Conservation (phyloP, 2,797 vertebrate genomes). For the Typhlichthys eigenmanni region DNA sequence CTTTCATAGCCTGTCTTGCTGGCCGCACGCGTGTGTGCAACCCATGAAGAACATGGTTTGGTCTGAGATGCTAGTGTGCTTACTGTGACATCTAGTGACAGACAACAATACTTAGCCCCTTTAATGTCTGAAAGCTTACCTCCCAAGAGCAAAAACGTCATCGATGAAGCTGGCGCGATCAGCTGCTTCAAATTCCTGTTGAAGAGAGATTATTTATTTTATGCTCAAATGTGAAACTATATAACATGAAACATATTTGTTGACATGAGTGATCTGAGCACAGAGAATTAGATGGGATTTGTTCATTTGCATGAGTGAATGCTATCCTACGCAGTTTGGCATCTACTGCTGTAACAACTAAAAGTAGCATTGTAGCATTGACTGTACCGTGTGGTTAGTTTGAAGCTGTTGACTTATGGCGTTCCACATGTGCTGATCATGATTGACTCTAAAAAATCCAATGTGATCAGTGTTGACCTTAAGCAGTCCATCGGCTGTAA, state of each 20-base stretch:
- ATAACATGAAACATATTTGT: not conserved
- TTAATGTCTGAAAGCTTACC: conserved; percentile 71
- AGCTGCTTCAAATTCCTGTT: conserved; percentile 73
- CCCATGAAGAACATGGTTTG: too few relatives aligned
- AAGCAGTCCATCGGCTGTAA: conserved; percentile 58
- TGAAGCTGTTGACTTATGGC: conserved; percentile 67
- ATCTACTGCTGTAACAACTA: not conserved
- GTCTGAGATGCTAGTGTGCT: too few relatives aligned
- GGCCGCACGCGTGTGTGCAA: too few relatives aligned
- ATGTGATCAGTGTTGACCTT: conserved; percentile 88
- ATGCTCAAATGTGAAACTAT: too few relatives aligned
- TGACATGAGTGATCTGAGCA: not conserved
- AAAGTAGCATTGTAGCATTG: too few relatives aligned
- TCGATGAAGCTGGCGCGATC: conserved; percentile 90
- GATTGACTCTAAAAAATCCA: conserved; percentile 93
- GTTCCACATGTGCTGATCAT: conserved; percentile 78
- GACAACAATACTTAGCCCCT: not conserved
- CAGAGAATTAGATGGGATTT: too few relatives aligned
- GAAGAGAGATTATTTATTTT: not conserved
- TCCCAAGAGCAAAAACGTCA: conserved; percentile 90
- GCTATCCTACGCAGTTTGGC: too few relatives aligned
- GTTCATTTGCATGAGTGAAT: too few relatives aligned
- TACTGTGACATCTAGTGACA: too few relatives aligned
- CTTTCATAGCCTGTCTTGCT: too few relatives aligned
- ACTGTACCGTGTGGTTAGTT: conserved; percentile 65